Conservation (phyloP, 2,888 invertebrate genomes). For the Callimorpha dominula region DNA sequence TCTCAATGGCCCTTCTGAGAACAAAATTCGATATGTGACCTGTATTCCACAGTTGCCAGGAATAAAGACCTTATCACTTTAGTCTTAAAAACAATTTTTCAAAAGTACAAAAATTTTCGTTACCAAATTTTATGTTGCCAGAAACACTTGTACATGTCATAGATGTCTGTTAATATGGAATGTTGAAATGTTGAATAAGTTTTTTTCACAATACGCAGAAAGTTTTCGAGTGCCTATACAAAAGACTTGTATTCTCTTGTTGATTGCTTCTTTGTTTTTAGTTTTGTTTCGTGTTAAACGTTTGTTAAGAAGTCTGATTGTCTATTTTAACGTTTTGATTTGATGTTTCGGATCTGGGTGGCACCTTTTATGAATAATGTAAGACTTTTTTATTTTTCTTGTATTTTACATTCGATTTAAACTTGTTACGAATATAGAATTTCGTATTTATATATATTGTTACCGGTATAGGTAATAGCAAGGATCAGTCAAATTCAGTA, state of each 20-base stretch:
- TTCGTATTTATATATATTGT: neutral
- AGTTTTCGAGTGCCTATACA: conserved; percentile 60
- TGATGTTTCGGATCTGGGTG: conserved; percentile 21
- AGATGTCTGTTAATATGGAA: conserved; percentile 84
- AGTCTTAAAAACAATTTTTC: conserved; percentile 41
- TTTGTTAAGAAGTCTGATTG: conserved; percentile 44
- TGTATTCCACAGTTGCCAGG: conserved; percentile 22
- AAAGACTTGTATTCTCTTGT: conserved; percentile 63
- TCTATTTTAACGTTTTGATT: conserved; percentile 23
- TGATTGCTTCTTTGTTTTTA: conserved; percentile 73
- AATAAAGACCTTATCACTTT: conserved; percentile 50
- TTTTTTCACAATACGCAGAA: conserved; percentile 75
- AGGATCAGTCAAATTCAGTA: conserved; percentile 13
- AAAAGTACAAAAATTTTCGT: neutral
- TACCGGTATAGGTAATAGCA: neutral
- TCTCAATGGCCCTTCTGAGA: conserved; percentile 69
- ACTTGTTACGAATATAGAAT: neutral
- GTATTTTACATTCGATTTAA: neutral
- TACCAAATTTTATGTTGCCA: conserved; percentile 54
- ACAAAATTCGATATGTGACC: conserved; percentile 51
- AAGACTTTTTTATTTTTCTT: neutral
- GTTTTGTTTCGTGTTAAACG: conserved; percentile 40
- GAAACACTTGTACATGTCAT: conserved; percentile 83
- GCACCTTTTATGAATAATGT: conserved; percentile 24
- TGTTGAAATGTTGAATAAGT: conserved; percentile 69